Percentiles rank a stretch among this genome's conserved stretches.
phyloP scores from a whole-genome alignment of 92 coral and sea anemone genomes.

The Umimayanthus chanpuru region DNA sequence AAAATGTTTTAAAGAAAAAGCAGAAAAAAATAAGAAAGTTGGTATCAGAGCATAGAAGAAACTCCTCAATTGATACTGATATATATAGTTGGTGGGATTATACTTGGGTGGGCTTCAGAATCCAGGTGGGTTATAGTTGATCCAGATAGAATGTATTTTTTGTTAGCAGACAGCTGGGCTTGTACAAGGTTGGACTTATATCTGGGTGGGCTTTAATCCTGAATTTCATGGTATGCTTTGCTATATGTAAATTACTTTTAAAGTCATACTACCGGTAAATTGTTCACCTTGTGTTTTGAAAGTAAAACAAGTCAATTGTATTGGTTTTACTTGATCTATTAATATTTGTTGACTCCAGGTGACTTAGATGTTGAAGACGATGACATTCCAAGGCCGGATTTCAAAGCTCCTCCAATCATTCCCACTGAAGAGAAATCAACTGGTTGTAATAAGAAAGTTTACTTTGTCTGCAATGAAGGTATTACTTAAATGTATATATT shows the following conservation, averaged over 20 bases:
- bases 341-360: conserved; percentile 45
- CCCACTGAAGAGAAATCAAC: conserved; percentile 87
- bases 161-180: too few relatives aligned
- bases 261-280: background rate
- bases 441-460: conserved; percentile 97
- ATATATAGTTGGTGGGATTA: too few relatives aligned
- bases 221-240: too few relatives aligned
- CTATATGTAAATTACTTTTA: background rate
- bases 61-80: too few relatives aligned
- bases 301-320: background rate
- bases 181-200: too few relatives aligned
- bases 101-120: too few relatives aligned
- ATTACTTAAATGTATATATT: conserved; percentile 2
- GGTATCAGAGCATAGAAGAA: too few relatives aligned
- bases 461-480: conserved; percentile 95
- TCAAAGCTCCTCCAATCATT: conserved; percentile 84
- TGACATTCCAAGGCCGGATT: conserved; percentile 85
- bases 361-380: conserved; percentile 95
- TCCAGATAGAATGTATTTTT: too few relatives aligned
- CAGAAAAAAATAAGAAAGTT: too few relatives aligned
- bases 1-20: too few relatives aligned
- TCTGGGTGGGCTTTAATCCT: too few relatives aligned
- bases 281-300: background rate
- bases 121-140: too few relatives aligned
- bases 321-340: background rate